These are phyloP conservation scores for Stenolophus ochropezus DNA, from an alignment of 2,888 invertebrate species.

Conservation along the genomic window DNA sequence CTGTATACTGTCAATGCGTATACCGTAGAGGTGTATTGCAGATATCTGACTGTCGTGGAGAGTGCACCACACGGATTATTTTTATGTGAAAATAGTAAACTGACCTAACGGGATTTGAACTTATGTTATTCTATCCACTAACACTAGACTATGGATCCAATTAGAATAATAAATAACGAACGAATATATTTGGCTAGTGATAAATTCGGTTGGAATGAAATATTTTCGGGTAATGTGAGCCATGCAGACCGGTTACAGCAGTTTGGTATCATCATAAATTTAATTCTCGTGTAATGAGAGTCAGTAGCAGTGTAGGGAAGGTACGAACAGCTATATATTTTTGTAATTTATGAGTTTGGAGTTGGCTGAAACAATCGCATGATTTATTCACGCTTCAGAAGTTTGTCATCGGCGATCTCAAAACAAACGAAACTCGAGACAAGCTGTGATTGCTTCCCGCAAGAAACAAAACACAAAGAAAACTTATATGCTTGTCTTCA, in stretches of 20 bases:
- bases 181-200: background rate
- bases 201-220: background rate
- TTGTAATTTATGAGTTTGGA: conserved; percentile 37
- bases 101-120: too few species aligned
- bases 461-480: conserved; percentile 21
- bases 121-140: too few species aligned
- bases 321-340: conserved; percentile 27
- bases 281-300: conserved; percentile 23
- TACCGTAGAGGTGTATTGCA: too few species aligned
- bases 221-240: background rate
- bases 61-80: too few species aligned
- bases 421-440: conserved; percentile 28
- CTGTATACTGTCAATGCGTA: too few species aligned
- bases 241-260: background rate
- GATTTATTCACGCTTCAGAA: conserved; percentile 32
- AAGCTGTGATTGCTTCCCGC: background rate
- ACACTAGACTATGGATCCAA: too few species aligned
- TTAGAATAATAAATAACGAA: background rate
- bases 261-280: conserved; percentile 20
- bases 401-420: conserved; percentile 21
- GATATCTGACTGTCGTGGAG: too few species aligned
- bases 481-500: too few species aligned
- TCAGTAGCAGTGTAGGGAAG: background rate
- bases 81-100: too few species aligned
- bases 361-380: conserved; percentile 35